Percentiles rank a stretch among this genome's conserved stretches.
phyloP scores from a whole-genome alignment of 2,113 vertebrate species.

The Callorhinus ursinus region DNA sequence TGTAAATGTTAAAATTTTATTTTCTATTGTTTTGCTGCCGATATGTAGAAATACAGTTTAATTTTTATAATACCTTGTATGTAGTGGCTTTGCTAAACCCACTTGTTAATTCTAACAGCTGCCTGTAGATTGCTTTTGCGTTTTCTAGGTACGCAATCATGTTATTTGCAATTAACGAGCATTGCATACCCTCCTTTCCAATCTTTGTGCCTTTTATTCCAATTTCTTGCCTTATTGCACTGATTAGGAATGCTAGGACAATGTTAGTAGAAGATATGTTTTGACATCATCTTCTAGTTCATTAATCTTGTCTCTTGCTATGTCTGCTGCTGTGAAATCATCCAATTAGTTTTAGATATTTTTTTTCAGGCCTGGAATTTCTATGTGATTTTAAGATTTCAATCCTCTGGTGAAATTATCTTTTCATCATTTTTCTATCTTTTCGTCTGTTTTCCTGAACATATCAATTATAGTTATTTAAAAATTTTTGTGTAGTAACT shows the following conservation, averaged over 20 bases:
- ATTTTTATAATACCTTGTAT: background rate
- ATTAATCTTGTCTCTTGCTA: background rate
- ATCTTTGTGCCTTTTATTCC: background rate
- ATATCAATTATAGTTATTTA: background rate
- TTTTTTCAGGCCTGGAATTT: background rate
- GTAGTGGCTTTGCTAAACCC: background rate
- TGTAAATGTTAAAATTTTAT: background rate
- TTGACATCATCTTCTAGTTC: background rate
- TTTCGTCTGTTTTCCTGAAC: background rate
- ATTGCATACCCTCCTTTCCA: background rate
- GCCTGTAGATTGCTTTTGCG: background rate
- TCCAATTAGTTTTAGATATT: background rate
- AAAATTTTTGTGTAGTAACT: background rate
- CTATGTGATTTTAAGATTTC: background rate
- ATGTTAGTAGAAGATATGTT: background rate
- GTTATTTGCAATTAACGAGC: background rate
- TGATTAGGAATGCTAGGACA: background rate
- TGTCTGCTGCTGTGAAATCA: background rate
- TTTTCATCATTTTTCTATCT: background rate
- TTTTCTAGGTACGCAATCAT: background rate
- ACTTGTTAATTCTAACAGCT: background rate
- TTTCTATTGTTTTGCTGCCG: background rate
- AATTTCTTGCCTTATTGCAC: constrained; percentile 7
- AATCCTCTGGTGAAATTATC: background rate
- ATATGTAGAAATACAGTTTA: background rate